Conservation (phyloP, 1,140 invertebrate genomes). For the Monomorium pharaonis region DNA sequence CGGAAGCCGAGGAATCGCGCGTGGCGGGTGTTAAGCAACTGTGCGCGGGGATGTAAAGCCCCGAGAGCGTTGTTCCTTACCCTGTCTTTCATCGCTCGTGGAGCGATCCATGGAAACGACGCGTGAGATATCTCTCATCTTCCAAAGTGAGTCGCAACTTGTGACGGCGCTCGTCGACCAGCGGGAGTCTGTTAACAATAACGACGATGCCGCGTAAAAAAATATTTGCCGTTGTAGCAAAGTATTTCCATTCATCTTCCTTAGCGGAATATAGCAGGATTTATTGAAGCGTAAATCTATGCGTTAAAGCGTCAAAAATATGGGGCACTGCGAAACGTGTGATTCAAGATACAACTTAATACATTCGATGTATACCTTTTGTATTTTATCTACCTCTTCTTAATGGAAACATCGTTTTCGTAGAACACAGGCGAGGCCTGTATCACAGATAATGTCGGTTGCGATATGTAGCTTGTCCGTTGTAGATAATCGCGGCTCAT, state of each 20-base stretch:
- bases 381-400: neutral
- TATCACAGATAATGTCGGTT: slow-evolving; percentile 11
- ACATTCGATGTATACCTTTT: neutral
- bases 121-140: slow-evolving; percentile 36
- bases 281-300: neutral
- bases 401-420: neutral
- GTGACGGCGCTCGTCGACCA: neutral
- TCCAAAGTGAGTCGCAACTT: slow-evolving; percentile 12
- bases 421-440: neutral
- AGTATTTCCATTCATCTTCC: neutral
- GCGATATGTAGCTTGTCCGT: slow-evolving; percentile 57
- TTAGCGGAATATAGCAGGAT: neutral
- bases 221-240: neutral
- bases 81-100: slow-evolving; percentile 2
- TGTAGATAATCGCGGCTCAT: slow-evolving; percentile 79
- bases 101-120: slow-evolving; percentile 4
- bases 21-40: slow-evolving; percentile 18
- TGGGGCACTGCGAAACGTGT: neutral
- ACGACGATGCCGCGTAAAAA: neutral
- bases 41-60: neutral
- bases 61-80: slow-evolving; percentile 12
- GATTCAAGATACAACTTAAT: neutral
- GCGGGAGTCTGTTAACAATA: neutral
- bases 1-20: slow-evolving; percentile 30
- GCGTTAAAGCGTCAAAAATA: too few species aligned